Evolutionary conservation across 1,140 invertebrate species (phyloP).

Genomic region (Aphis craccivora): DNA sequence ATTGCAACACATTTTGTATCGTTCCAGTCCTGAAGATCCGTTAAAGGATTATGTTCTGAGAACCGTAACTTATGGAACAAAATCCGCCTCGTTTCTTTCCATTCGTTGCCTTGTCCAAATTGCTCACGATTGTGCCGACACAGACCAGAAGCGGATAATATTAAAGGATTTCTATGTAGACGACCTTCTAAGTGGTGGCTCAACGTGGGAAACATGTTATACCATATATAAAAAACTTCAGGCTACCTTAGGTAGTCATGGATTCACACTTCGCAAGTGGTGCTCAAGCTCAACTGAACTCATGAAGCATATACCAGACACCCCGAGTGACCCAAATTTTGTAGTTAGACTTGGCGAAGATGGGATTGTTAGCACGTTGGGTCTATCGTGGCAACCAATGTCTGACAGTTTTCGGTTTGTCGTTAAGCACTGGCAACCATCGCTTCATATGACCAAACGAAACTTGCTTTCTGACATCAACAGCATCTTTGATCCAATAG

Average conservation of each 20-base stretch:
- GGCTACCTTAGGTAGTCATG: background rate
- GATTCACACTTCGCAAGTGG: background rate
- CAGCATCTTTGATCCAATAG: too few species aligned
- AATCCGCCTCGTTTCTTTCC: conserved; percentile 63
- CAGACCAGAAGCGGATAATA: conserved; percentile 56
- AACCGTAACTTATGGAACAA: conserved; percentile 65
- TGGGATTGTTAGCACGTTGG: background rate
- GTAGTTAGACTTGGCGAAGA: background rate
- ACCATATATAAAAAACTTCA: conserved; percentile 26
- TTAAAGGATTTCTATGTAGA: conserved; percentile 60
- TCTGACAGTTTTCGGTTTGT: background rate
- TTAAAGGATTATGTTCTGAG: conserved; percentile 62
- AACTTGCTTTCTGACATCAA: background rate
- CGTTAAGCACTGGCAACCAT: background rate
- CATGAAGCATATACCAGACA: background rate
- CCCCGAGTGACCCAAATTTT: background rate
- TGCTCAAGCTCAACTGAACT: background rate
- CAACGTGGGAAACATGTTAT: conserved; percentile 59
- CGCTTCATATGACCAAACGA: background rate
- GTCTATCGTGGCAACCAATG: background rate
- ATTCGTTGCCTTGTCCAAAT: conserved; percentile 62
- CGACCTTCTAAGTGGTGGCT: conserved; percentile 62
- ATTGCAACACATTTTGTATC: conserved; percentile 62
- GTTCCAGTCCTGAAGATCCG: conserved; percentile 55
- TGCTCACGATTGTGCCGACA: conserved; percentile 58